phyloP scores from a whole-genome alignment of 2,888 invertebrate genomes.

The Lepidocyrtinus sp. region DNA sequence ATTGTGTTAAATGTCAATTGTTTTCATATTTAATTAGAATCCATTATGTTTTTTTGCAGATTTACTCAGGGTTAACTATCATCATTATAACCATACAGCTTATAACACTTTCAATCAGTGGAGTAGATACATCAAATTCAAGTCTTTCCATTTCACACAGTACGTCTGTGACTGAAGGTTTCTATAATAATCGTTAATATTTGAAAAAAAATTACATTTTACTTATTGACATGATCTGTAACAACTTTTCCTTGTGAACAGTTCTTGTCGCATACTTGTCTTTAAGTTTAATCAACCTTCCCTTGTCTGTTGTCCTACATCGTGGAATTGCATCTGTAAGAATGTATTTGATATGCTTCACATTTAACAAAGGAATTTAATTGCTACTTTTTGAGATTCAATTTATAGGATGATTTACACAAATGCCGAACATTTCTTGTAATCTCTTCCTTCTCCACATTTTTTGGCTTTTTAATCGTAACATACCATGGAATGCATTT shows the following conservation, averaged over 20 bases:
- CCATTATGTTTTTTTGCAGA: conserved; percentile 18
- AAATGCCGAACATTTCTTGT: conserved; percentile 30
- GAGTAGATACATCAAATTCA: neutral
- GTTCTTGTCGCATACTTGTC: conserved; percentile 31
- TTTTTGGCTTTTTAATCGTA: conserved; percentile 6
- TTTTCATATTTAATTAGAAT: neutral
- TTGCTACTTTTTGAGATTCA: neutral
- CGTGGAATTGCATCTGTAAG: conserved; percentile 34
- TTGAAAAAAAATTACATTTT: neutral
- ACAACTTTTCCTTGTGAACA: neutral
- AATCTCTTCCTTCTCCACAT: conserved; percentile 23
- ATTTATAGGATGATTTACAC: conserved; percentile 24
- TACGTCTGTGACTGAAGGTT: conserved; percentile 26
- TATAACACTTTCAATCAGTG: neutral
- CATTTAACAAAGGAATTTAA: neutral
- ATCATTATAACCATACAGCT: conserved; percentile 22
- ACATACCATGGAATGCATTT: conserved; percentile 38
- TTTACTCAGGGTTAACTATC: conserved; percentile 19
- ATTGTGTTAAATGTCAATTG: too few species aligned
- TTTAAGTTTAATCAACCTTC: conserved; percentile 22
- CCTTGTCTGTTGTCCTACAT: conserved; percentile 20
- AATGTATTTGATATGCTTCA: neutral
- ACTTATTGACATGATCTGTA: neutral
- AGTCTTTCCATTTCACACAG: neutral
- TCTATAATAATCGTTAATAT: neutral